Evolutionary conservation across 2,797 vertebrate species (phyloP).

Genomic region (Neosilurus hyrtlii): DNA sequence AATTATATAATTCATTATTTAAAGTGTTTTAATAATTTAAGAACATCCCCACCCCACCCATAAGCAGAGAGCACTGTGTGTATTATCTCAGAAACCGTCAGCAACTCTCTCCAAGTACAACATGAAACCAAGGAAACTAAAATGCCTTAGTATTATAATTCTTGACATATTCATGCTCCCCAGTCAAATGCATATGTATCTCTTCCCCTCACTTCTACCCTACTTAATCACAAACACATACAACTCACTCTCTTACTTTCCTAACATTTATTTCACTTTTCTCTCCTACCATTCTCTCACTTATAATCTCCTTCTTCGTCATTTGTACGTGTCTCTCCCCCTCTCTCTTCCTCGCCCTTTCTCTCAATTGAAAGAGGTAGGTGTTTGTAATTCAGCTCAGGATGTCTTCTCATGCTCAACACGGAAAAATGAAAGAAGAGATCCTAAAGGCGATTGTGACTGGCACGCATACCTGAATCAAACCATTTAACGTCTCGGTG

Average conservation of each 20-base stretch:
- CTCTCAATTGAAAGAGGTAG: conserved; percentile 16
- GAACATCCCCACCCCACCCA: too few relatives aligned
- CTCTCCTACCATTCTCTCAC: conserved; percentile 34
- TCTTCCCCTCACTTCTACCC: not conserved
- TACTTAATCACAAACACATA: conserved; percentile 29
- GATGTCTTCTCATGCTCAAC: conserved; percentile 37
- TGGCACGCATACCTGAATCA: conserved; percentile 38
- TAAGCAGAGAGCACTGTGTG: not conserved
- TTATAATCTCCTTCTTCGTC: conserved; percentile 37
- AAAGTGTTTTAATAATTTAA: too few relatives aligned
- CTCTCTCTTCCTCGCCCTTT: not conserved
- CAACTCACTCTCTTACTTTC: conserved; percentile 27
- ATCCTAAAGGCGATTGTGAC: conserved; percentile 39
- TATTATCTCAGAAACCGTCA: not conserved
- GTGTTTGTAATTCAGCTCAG: conserved; percentile 53
- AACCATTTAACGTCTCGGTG: conserved; percentile 20
- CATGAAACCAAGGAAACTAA: conserved; percentile 2
- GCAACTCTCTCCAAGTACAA: not conserved
- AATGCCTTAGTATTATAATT: conserved; percentile 22
- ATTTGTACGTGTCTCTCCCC: not conserved
- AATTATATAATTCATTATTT: too few relatives aligned
- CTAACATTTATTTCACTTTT: conserved; percentile 37
- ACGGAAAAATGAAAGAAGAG: conserved; percentile 32
- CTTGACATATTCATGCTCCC: conserved; percentile 9
- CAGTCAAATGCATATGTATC: conserved; percentile 1